Conservation (phyloP, 1,140 invertebrate genomes). For the Bombyx mandarina region DNA sequence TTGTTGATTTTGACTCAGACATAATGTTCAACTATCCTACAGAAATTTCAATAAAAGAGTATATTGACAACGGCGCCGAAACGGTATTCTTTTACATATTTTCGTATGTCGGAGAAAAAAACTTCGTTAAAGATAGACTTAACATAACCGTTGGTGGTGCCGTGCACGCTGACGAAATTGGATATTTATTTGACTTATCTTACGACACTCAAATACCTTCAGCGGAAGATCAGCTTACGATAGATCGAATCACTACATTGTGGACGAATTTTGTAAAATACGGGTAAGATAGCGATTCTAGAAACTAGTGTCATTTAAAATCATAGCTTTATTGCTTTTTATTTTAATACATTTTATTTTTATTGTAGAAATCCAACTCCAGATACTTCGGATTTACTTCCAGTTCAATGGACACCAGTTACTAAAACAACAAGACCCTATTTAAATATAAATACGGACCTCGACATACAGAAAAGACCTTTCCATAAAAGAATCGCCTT, state of each 20-base stretch:
- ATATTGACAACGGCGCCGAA: conserved; percentile 16
- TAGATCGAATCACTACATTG: conserved; percentile 24
- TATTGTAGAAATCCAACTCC: conserved; percentile 26
- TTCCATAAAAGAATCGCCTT: conserved; percentile 20
- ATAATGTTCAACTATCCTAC: conserved; percentile 21
- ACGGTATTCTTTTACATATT: conserved; percentile 26
- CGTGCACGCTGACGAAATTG: conserved; percentile 26
- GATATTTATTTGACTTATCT: conserved; percentile 30
- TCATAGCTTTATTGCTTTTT: neutral
- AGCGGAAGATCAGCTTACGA: conserved; percentile 20
- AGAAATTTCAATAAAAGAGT: conserved; percentile 19
- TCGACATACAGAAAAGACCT: conserved; percentile 11
- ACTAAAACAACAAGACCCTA: conserved; percentile 8
- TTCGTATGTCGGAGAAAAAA: conserved; percentile 24
- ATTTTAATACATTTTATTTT: neutral
- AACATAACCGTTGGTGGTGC: conserved; percentile 22
- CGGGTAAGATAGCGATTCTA: conserved; percentile 13
- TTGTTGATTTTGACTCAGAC: conserved; percentile 24
- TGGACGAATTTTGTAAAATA: conserved; percentile 34
- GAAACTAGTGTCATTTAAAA: neutral
- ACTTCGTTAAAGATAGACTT: conserved; percentile 17
- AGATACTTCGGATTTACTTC: conserved; percentile 13
- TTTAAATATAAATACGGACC: conserved; percentile 17
- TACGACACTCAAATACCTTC: conserved; percentile 9
- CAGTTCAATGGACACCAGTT: conserved; percentile 17